Evolutionary conservation across 2,888 invertebrate species (phyloP), one percentile per base, ranked within the genome.

Genomic region (Agonopterix alstromeriana): DNA sequence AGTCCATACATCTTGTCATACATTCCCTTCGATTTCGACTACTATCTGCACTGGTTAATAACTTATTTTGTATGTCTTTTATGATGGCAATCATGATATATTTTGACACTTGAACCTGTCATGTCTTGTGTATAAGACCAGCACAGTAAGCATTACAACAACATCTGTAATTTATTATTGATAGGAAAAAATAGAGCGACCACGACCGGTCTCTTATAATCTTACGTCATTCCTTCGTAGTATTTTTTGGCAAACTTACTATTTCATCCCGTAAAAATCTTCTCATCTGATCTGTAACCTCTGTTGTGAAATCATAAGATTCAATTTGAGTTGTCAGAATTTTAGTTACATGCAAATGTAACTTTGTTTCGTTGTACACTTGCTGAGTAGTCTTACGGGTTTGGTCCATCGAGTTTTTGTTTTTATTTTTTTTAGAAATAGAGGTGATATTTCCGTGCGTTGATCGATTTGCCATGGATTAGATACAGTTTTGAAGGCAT

Each of bases 401-500:
- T 35, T 46, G 10, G 8, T n/a, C 7, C 17, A 11, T 17, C 3
- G 10, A 8, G 10, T 14, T 42, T 42, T 42, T 10, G 9, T 35
- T 8, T 36, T 41, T 47, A 44, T 9, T 38, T n/a, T 27, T 35
- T n/a, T 42, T 46, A 10, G 42, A 2, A 42, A 46, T 48, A 51
- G 40, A 46, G 50, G 35, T 41, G 35, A 42, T 35, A 27, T 35
- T 48, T 45, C n/a, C 9, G 10, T 43, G 46, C 4, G 1, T 45
- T 10, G 35, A 35, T 43, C 11, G 35, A 35, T 17, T 35, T 36
- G 8, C 40, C 45, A 48, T 44, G 11, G 44, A 43, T 50, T 47
- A 42, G 47, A 8, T 42, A 43, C 43, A 45, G 45, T 47, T n/a
- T 27, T 47, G 17, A 44, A 52, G 14, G 47, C 56, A 60, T 67